Evolutionary conservation across 2,113 vertebrate species (phyloP), one percentile per base, ranked within the genome.

Genomic region (Ophthalmolycus amberensis): DNA sequence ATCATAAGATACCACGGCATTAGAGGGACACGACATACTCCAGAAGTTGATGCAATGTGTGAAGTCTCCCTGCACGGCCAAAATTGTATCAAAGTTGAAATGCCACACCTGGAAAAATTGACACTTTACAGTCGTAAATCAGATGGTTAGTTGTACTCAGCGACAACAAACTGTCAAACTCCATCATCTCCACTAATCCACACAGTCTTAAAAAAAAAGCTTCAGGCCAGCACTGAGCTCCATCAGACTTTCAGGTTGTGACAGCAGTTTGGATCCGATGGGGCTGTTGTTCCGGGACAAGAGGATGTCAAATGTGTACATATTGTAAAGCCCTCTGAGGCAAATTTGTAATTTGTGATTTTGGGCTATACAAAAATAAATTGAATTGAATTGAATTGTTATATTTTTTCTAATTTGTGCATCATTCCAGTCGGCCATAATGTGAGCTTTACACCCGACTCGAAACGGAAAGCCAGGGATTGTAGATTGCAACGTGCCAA

Each of bases 61-160:
- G 29, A 65, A 44, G 42, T 25, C n/a, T 62, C n/a, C 15, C 27
- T 58, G 37, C 8, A 76, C 25, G 2, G 3, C 22, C 3, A 42
- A 34, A 54, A 16, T 42, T 74, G 54, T 50, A 79, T 73, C 37
- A 54, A 62, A 88, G 40, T 32, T 48, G 34, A 71, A 67, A 44
- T 65, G 58, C 75, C 66, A 75, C 72, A 85, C 73, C 80, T 89
- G 82, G 88, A 91, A 85, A 87, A 85, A 79, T 73, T 64, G 8
- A 0, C 46, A 63, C 34, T 71, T 25, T 25, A 25, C 52, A 16
- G 22, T 1, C 65, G 22, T 71, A 34, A 86, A 79, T 65, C 63
- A 87, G 52, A 69, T 44, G 32, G 69, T 42, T 34, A 42, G 2
- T 70, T 81, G 52, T 66, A 27, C 20, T 75, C 56, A 27, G 14